Base-by-base conservation (phyloP, 1,140 invertebrate species). In the Cydia strobilella region DNA sequence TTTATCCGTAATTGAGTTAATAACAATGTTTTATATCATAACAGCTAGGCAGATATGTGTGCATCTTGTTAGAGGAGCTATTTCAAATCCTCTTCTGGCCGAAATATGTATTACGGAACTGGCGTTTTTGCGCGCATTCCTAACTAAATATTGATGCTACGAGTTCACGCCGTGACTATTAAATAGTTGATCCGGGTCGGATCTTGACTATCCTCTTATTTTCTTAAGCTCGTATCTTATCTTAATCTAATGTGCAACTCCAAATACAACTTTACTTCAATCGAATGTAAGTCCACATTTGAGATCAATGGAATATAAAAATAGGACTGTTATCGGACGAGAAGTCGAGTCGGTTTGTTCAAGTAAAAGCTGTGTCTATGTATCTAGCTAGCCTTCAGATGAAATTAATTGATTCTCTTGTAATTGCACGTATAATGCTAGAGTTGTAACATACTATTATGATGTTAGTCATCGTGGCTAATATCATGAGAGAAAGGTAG, bases 61-160 rank as follows among this genome's bases (percentile, higher is more conserved):
- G 27, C 31, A 18, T 31, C 65, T 69, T 69, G 31, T 69, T 35
- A 69, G 65, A 15, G 25, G 63, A 69, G 65, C 65, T 39, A 69
- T 69, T 69, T 13, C 15, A n/a, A 18, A 39, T 69, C 65, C 31
- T 69, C 65, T 66, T 77, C 77, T 78, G 74, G 73, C 79, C 77
- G 77, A 85, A 87, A 84, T 82, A n/a, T n/a, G n/a, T n/a, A 86
- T 84, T 74, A 83, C 87, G 89, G 89, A 89, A 88, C 82, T 85
- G 63, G 77, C 31, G 82, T 88, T 89, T 90, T 89, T 90, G 80
- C 82, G 78, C 86, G 86, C 86, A 89, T 89, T 86, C 85, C 81
- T 82, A 83, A 75, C 78, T 88, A 88, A 90, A 86, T 88, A 84
- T 85, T 84, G 81, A 86, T 86, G 79, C 62, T 82, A 71, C 77